Percentiles rank a stretch among this genome's conserved stretches.
Evolutionary conservation across 1,140 invertebrate species (phyloP).

Genomic region (Teleogryllus occipitalis): DNA sequence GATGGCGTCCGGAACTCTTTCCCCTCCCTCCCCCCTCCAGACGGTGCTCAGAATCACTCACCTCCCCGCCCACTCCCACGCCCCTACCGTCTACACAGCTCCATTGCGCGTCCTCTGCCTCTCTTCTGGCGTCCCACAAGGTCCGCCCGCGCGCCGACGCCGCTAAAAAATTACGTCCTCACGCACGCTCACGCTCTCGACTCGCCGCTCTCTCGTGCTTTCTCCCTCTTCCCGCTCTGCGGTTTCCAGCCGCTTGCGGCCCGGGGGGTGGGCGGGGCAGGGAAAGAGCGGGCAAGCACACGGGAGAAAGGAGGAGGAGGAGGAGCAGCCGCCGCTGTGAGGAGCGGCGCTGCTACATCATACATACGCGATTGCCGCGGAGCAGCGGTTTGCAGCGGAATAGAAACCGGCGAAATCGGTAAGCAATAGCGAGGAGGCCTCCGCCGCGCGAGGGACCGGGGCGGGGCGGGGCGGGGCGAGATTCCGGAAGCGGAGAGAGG

Average conservation of each 20-base stretch:
- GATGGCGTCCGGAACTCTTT: background rate
- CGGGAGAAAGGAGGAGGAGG: too few relatives aligned
- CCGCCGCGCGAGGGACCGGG: too few relatives aligned
- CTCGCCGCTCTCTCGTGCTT: background rate
- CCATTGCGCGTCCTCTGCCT: background rate
- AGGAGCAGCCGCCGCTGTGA: background rate
- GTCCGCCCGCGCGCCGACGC: background rate
- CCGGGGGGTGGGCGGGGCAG: too few relatives aligned
- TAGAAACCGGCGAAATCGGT: background rate
- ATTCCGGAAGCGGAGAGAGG: too few relatives aligned
- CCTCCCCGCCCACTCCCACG: background rate
- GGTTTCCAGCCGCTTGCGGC: too few relatives aligned
- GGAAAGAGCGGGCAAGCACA: too few relatives aligned
- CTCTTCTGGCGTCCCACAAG: background rate
- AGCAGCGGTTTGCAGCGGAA: background rate
- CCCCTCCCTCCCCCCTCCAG: too few relatives aligned
- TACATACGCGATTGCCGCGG: background rate
- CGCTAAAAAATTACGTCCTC: background rate
- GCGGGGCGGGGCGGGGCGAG: too few relatives aligned
- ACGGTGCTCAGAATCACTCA: background rate
- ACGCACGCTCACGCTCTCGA: background rate
- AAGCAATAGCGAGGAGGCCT: background rate
- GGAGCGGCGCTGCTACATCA: background rate
- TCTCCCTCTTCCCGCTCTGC: background rate
- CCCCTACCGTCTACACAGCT: background rate